Base-by-base conservation (phyloP, 1,140 invertebrate species). In the Drosophila sucinea region DNA sequence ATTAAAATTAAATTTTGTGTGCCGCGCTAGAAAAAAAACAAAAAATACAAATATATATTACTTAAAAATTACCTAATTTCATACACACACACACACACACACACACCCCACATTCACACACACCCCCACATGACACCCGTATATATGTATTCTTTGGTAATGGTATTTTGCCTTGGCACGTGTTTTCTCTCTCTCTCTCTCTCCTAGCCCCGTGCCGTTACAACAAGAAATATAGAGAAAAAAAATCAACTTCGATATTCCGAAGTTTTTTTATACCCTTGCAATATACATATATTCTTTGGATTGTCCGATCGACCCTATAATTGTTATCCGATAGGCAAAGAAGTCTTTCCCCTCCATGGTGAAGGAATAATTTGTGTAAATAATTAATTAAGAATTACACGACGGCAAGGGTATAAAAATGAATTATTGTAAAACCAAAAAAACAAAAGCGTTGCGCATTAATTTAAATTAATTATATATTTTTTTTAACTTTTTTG, bases 81-180 rank as follows among this genome's bases (percentile, higher is more conserved):
- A 73, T 70, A 74, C 66, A 73, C 66, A 75, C 87, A 86, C 62
- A 81, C 64, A 84, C 67, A 66, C 69, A 25, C 32, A 51, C 64
- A 63, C 58, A 62, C 61, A 17, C 17, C 17, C 17, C 69, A 25
- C 32, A 51, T 60, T 60, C 58, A 62, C 61, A 70, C 62, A 54
- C 56, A 54, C 4, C 60, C 51, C 73, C 58, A 73, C 47, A 63
- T 41, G 69, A 64, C 64, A 75, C 57, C 41, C 27, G 30, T 44
- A 76, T 63, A 55, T 33, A 74, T 64, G 83, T 29, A 61, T 60
- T 79, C 54, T 83, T 83, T 76, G 81, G 81, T 84, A 84, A 84
- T 84, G 81, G 81, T 85, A 77, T 81, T 85, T 77, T 77, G 74
- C 73, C 74, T 89, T 89, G 85, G 84, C 85, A 89, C 84, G 84